These are phyloP conservation scores for Crypturellus tataupa DNA, from an alignment of 2,797 vertebrate species.

Conservation along the genomic window DNA sequence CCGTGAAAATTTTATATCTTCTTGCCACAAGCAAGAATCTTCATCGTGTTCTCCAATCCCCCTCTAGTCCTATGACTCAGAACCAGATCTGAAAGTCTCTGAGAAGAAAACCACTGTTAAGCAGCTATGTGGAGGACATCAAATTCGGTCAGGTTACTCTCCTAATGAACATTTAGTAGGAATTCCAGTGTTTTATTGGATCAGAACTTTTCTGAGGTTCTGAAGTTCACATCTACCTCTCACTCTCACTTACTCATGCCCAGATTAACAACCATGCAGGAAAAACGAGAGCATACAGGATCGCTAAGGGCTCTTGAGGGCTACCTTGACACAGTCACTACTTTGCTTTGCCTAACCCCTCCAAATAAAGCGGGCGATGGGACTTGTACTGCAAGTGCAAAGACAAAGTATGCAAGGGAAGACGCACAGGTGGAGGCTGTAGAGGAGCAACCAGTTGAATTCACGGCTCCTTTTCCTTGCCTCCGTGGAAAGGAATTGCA, in stretches of 20 bases:
- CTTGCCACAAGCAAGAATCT: background rate
- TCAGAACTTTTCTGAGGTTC: too few species aligned
- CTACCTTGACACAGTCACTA: background rate
- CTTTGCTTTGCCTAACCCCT: background rate
- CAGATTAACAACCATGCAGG: background rate
- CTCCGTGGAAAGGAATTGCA: background rate
- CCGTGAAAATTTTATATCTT: background rate
- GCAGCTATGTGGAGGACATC: background rate
- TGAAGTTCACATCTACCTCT: background rate
- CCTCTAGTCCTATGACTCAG: background rate
- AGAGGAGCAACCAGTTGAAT: background rate
- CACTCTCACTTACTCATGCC: background rate
- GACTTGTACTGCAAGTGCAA: background rate
- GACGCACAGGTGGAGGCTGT: fast-evolving
- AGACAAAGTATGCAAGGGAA: background rate
- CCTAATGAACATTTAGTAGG: background rate
- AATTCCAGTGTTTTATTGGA: background rate
- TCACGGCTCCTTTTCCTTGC: background rate
- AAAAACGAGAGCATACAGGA: background rate
- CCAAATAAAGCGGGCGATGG: background rate
- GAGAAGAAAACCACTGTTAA: background rate
- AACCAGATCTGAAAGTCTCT: background rate
- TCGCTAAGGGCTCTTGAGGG: background rate
- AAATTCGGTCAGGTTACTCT: background rate
- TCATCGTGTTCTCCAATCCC: background rate